phyloP scores from a whole-genome alignment of 2,113 vertebrate genomes.

The Microcebus ravelobensis region DNA sequence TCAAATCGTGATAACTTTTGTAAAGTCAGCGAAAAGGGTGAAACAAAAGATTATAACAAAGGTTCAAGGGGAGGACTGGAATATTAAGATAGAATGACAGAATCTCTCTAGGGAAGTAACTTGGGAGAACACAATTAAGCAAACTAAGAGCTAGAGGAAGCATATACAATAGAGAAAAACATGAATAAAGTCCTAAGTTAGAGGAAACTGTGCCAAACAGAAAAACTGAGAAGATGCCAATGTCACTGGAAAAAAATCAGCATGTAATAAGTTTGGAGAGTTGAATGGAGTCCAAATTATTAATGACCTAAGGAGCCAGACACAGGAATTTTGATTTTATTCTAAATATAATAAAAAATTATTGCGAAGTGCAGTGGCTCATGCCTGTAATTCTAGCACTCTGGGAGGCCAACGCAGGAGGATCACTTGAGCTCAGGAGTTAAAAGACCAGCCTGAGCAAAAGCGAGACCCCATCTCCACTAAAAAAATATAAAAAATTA shows the following conservation, averaged over 20 bases:
- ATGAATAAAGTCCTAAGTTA: background rate
- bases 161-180: background rate
- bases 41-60: background rate
- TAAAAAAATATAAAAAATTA: no score
- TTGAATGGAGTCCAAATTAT: background rate
- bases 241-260: background rate
- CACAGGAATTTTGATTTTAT: background rate
- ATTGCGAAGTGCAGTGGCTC: no score
- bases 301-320: background rate
- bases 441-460: no score
- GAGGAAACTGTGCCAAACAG: background rate
- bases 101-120: background rate
- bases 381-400: no score
- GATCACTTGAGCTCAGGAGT: no score
- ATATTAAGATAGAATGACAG: background rate
- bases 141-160: background rate
- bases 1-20: background rate
- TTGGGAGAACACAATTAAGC: background rate
- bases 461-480: no score
- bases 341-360: background rate
- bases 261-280: background rate
- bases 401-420: no score
- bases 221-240: background rate
- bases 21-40: background rate
- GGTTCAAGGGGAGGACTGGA: background rate